Evolutionary conservation across 1,140 invertebrate genomes (phyloP), one percentile per base, ranked within the genome.

Genomic region (Amphibalanus amphitrite): DNA sequence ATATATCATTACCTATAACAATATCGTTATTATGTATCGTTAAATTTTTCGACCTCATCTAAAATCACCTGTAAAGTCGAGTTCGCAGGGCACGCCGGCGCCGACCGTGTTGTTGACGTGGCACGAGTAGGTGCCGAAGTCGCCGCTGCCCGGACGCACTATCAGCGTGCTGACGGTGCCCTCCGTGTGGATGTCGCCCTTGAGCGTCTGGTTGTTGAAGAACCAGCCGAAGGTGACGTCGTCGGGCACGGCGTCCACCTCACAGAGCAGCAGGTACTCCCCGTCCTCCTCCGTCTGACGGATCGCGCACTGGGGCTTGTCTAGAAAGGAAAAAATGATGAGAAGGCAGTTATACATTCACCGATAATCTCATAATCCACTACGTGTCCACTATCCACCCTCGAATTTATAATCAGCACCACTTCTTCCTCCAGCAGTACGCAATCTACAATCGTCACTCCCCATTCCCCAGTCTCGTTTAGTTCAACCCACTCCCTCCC

Each of bases 161-260:
- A 73, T 75, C 20, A 78, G 73, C 0, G 72, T 71, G 23, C 73
- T 76, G 71, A 76, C 75, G n/a, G 74, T 71, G 17, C 76, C 78
- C 3, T 76, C 73, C 15, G 69, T 73, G 0, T 64, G 67, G 1
- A 75, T 83, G 72, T 87, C 85, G 29, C 88, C 80, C 30, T 88
- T 89, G 78, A 91, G 88, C 78, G 92, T 93, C 67, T 75, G 72
- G 74, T 81, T 81, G 78, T 90, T 89, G 70, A 92, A 84, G 75
- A 86, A 88, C 92, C 92, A 95, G 33, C 82, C 85, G 81, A 93
- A 94, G 69, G 86, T 83, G n/a, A 91, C 89, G 76, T 90, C 86
- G 71, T 83, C 79, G 0, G 92, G 92, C 82, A 93, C 93, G 29
- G 90, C 91, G 65, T 84, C 81, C 1, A 88, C 90, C 33, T 87